These are phyloP conservation scores for Leptodactylus fallax DNA, from an alignment of 2,797 vertebrate species.

Conservation along the genomic window DNA sequence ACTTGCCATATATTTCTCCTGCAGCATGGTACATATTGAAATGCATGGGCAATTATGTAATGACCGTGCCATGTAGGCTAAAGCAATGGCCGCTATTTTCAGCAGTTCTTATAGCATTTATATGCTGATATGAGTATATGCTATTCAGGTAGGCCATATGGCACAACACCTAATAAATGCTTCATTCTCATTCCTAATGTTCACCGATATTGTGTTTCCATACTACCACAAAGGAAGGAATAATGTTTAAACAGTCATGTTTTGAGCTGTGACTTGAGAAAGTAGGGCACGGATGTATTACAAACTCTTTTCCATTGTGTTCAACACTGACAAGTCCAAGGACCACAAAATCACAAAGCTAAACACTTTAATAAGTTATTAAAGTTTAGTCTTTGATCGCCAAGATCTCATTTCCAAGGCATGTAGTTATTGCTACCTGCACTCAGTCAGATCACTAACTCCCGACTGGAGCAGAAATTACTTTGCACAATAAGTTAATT, in stretches of 20 bases:
- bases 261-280: not conserved
- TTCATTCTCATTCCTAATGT: too few relatives aligned
- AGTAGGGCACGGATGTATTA: not conserved
- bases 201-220: too few relatives aligned
- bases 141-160: not conserved
- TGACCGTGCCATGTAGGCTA: not conserved
- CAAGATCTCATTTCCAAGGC: conserved; percentile 39
- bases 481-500: conserved; percentile 60
- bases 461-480: conserved; percentile 52
- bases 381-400: conserved; percentile 26
- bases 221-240: not conserved
- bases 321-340: not conserved
- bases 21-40: not conserved
- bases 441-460: conserved; percentile 44
- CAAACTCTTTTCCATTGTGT: not conserved
- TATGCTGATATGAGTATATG: not conserved
- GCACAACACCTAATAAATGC: not conserved
- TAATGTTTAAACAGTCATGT: not conserved
- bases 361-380: conserved; percentile 45
- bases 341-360: not conserved
- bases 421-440: conserved; percentile 49
- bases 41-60: too few relatives aligned
- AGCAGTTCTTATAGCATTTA: not conserved
- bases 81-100: not conserved
- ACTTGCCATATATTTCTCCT: too few relatives aligned